phyloP scores from a whole-genome alignment of 2,888 invertebrate species.

The Cerastoderma edule region DNA sequence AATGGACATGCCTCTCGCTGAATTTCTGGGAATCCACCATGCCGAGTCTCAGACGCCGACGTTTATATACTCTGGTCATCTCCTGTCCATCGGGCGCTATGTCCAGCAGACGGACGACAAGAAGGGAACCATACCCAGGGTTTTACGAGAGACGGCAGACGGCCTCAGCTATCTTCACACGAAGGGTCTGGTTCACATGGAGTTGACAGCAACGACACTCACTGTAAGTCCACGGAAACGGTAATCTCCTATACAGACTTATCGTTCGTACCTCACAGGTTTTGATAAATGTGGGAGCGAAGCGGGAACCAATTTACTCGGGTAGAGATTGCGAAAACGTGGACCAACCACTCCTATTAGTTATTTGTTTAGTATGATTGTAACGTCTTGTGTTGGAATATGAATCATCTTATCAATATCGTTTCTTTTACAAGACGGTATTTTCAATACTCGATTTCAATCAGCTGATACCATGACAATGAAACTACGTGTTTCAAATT shows the following conservation, averaged over 20 bases:
- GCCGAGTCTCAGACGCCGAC: conserved; percentile 60
- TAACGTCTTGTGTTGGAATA: too few species aligned
- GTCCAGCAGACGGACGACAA: conserved; percentile 22
- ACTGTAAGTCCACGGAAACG: conserved; percentile 63
- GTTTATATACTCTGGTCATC: conserved; percentile 66
- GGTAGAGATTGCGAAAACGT: not conserved
- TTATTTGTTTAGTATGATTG: too few species aligned
- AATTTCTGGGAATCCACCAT: conserved; percentile 72
- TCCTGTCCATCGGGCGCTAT: conserved; percentile 59
- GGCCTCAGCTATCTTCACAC: conserved; percentile 75
- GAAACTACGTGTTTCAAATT: too few species aligned
- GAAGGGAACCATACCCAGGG: not conserved
- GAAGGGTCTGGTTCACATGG: conserved; percentile 77
- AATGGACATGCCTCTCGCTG: conserved; percentile 59
- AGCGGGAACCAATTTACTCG: too few species aligned
- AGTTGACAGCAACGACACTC: conserved; percentile 74
- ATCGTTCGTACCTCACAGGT: too few species aligned
- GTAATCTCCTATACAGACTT: not conserved
- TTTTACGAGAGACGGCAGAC: conserved; percentile 53
- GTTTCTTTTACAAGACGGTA: too few species aligned
- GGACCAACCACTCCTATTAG: conserved; percentile 1
- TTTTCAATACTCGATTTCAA: too few species aligned
- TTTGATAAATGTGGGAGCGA: too few species aligned
- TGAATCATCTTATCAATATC: too few species aligned
- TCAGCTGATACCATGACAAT: too few species aligned